A percentile compares a stretch with the other conserved stretches of the same genome.
Conservation (phyloP, 2,888 invertebrate genomes). For the Hyalella azteca region DNA sequence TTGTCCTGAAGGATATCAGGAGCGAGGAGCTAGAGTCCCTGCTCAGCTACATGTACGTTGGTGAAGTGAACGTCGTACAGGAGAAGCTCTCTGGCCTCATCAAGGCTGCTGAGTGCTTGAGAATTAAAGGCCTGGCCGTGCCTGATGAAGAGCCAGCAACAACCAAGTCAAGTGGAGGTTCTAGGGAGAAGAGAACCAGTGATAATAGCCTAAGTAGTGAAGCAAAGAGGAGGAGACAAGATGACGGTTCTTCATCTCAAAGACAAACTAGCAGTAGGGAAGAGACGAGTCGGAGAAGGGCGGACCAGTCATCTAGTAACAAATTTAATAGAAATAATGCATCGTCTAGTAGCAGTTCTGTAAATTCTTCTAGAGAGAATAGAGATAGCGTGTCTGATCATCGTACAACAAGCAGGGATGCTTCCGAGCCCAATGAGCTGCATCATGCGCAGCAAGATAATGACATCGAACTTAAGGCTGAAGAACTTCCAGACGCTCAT, state of each 20-base stretch:
- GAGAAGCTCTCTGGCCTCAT: conserved; percentile 40
- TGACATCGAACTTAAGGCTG: conserved; percentile 35
- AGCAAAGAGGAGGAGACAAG: conserved; percentile 39
- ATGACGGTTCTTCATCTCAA: neutral
- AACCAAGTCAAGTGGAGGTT: neutral
- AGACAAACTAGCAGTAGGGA: conserved; percentile 11
- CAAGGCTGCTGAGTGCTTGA: conserved; percentile 42
- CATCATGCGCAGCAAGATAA: neutral
- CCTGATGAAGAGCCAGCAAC: conserved; percentile 38
- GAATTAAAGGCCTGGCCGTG: conserved; percentile 43
- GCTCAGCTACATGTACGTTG: conserved; percentile 43
- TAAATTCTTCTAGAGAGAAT: conserved; percentile 20
- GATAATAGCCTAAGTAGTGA: conserved; percentile 33
- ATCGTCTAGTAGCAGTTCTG: conserved; percentile 1
- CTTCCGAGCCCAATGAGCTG: neutral
- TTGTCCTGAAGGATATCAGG: conserved; percentile 41
- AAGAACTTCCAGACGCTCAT: neutral
- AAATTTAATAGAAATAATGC: conserved; percentile 22
- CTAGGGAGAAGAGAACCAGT: conserved; percentile 40
- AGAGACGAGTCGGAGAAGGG: conserved; percentile 2
- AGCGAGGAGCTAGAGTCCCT: conserved; percentile 41
- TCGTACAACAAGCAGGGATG: neutral
- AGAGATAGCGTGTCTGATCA: neutral
- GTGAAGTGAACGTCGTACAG: conserved; percentile 43
- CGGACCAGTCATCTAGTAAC: conserved; percentile 27